Percentiles rank a stretch among this genome's conserved stretches.
Conservation (phyloP, 2,797 vertebrate species). For the Melanotaenia trifasciata region DNA sequence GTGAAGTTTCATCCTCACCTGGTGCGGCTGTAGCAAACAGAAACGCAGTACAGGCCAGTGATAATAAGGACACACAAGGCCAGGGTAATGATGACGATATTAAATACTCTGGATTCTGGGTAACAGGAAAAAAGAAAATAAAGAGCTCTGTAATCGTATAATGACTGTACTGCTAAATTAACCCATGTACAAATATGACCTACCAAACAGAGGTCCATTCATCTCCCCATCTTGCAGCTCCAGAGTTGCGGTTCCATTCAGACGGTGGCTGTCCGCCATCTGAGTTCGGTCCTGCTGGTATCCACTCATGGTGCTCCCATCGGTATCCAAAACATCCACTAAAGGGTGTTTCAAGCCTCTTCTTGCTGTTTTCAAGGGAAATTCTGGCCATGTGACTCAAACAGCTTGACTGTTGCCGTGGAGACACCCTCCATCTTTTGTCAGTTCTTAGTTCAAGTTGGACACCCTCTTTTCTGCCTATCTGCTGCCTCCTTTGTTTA, state of each 20-base stretch:
- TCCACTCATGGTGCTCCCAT: conserved; percentile 73
- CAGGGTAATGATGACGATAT: conserved; percentile 70
- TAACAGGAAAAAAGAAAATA: conserved; percentile 8
- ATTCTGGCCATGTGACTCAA: conserved; percentile 71
- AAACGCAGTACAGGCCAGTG: conserved; percentile 70
- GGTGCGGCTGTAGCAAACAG: conserved; percentile 71
- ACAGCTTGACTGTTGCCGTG: conserved; percentile 60
- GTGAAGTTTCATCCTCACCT: conserved; percentile 64
- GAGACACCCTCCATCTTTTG: conserved; percentile 70
- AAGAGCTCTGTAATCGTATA: background rate
- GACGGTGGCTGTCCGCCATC: conserved; percentile 21
- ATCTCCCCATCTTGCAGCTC: conserved; percentile 47
- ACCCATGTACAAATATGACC: conserved; percentile 26
- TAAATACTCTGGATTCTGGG: conserved; percentile 78
- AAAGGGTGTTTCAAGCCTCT: conserved; percentile 29
- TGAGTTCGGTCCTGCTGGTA: conserved; percentile 34
- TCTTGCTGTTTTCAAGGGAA: conserved; percentile 55
- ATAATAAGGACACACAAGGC: conserved; percentile 73
- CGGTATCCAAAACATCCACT: conserved; percentile 51
- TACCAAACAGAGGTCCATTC: conserved; percentile 64
- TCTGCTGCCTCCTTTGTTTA: conserved; percentile 68
- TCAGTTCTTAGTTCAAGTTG: conserved; percentile 49
- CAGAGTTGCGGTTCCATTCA: conserved; percentile 63
- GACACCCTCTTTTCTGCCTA: conserved; percentile 30
- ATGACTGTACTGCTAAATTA: background rate